Base-by-base conservation (phyloP, 2,797 vertebrate genomes). In the Propithecus deckenii region DNA sequence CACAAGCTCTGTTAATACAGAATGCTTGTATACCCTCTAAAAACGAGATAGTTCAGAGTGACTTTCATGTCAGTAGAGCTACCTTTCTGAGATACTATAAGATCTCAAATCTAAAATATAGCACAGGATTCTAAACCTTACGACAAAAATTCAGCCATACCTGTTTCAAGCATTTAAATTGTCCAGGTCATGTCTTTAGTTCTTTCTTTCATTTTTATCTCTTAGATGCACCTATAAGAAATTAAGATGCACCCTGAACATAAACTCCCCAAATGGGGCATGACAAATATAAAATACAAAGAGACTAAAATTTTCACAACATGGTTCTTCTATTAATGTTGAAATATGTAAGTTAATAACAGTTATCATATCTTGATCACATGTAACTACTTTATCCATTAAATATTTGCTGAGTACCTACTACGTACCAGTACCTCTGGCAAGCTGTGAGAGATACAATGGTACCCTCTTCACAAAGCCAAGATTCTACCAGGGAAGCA, bases 131-230 rank as follows among this genome's bases (percentile, higher is more conserved):
- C 23, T 30, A 72, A 72, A 48, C 57, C 32, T 57, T 18, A 25
- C 5, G 86, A 71, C 9, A 71, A 57, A 95, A 90, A 41, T 69
- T 74, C 65, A 89, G 13, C 59, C 41, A 79, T 61, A 78, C 4
- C 20, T 65, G 30, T 18, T 50, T 85, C 57, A 89, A 57, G 71
- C 35, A 76, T 87, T 89, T 50, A 55, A 43, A 76, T 14, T 23
- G 17, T 35, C 79, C 41, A 93, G 83, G 67, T 25, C 28, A 30
- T 43, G 78, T 84, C 71, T 79, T 89, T 30, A 88, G 41, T 22
- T 72, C 38, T 76, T 93, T 80, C 20, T 86, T 93, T 71, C 48
- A 75, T 35, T 90, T 75, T 88, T 86, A 52, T 91, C 57, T 75
- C 28, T 61, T 8, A 52, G 38, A 65, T 43, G 22, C 15, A 79